Conservation (phyloP, 2,888 invertebrate species). For the Quadriops clusia region DNA sequence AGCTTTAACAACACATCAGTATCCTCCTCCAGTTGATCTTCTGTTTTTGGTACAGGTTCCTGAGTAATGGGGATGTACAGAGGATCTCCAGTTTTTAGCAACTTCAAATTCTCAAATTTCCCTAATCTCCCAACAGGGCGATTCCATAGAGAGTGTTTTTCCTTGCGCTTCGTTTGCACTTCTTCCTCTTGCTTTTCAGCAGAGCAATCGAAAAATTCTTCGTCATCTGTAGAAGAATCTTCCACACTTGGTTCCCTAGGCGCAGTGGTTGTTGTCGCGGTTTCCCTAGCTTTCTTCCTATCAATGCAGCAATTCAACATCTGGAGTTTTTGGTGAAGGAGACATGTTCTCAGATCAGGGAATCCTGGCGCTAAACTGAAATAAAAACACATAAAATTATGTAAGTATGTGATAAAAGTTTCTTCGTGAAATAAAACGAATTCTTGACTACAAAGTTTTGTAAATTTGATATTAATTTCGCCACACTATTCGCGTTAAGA, state of each 20-base stretch:
- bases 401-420: no score
- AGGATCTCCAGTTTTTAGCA: constrained; percentile 56
- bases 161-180: constrained; percentile 29
- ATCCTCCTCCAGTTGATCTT: constrained; percentile 91
- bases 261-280: constrained; percentile 31
- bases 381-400: constrained; percentile 31
- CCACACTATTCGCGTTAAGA: no score
- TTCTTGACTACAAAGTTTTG: no score
- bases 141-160: constrained; percentile 43
- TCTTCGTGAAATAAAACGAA: no score
- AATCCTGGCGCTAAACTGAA: constrained; percentile 65
- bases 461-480: no score
- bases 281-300: constrained; percentile 44
- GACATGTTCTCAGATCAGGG: constrained; percentile 80
- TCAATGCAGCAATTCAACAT: constrained; percentile 70
- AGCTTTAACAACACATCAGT: constrained; percentile 80
- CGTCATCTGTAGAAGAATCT: constrained; percentile 44
- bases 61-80: constrained; percentile 75
- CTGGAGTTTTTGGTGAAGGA: constrained; percentile 91
- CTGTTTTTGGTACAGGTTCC: constrained; percentile 94
- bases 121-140: constrained; percentile 54
- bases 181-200: constrained; percentile 27
- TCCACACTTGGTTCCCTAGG: constrained; percentile 30
- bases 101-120: constrained; percentile 52
- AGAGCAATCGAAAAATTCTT: constrained; percentile 72